Conservation (phyloP, 30 jellyfish, hydroid and myxozoan species). For the Chrysaora quinquecirrha region DNA sequence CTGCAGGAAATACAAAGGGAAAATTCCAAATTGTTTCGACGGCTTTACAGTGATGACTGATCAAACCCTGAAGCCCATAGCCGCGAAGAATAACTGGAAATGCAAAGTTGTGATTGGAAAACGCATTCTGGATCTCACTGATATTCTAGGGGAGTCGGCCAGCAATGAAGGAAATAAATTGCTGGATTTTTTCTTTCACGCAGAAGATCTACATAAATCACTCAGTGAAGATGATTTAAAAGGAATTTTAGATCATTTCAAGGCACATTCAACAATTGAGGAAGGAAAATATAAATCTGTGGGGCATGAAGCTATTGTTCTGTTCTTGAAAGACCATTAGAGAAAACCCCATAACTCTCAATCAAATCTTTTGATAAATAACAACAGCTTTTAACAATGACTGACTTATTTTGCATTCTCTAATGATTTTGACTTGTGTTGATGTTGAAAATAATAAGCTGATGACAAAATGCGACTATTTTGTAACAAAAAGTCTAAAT, state of each 20-base stretch:
- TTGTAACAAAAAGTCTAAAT: too few species aligned
- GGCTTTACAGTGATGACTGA: slow-evolving; percentile 45
- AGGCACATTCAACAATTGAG: slow-evolving; percentile 5
- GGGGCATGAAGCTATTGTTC: slow-evolving; percentile 35
- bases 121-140: slow-evolving; percentile 55
- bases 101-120: slow-evolving; percentile 23
- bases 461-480: too few species aligned
- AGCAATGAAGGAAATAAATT: slow-evolving; percentile 35
- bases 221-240: slow-evolving; percentile 1
- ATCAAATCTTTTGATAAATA: too few species aligned
- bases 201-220: slow-evolving; percentile 22
- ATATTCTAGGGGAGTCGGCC: slow-evolving; percentile 12
- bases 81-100: slow-evolving; percentile 35
- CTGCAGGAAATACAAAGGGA: slow-evolving; percentile 29
- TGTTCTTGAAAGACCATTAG: slow-evolving; percentile 25
- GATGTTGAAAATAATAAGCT: too few species aligned
- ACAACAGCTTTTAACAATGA: too few species aligned
- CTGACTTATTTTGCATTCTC: too few species aligned
- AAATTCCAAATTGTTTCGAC: slow-evolving; percentile 16
- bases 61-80: slow-evolving; percentile 21
- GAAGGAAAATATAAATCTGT: slow-evolving; percentile 22
- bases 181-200: slow-evolving; percentile 63
- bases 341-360: too few species aligned
- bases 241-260: slow-evolving; percentile 44
- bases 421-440: too few species aligned